Conservation (phyloP, 2,888 invertebrate genomes). For the Nematopogon swammerdamellus region DNA sequence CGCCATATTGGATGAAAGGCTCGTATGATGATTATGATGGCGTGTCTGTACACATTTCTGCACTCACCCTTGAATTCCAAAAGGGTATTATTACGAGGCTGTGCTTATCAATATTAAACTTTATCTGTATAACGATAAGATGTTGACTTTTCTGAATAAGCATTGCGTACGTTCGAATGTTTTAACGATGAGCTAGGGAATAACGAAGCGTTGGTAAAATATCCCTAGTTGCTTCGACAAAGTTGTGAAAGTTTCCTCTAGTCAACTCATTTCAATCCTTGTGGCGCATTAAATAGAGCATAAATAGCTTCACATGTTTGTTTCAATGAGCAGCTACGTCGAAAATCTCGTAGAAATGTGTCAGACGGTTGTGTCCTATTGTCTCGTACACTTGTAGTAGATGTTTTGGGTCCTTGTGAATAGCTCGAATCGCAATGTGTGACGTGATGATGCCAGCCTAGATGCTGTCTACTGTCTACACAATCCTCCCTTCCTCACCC, state of each 20-base stretch:
- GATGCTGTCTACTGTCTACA: too few species aligned
- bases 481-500: too few species aligned
- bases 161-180: too few species aligned
- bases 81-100: background rate
- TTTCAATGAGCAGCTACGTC: too few species aligned
- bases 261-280: background rate
- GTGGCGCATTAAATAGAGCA: too few species aligned
- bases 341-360: background rate
- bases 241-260: background rate
- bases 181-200: background rate
- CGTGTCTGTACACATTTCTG: slow-evolving; percentile 1
- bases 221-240: background rate
- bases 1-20: slow-evolving; percentile 40
- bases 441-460: too few species aligned
- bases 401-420: background rate
- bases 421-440: background rate
- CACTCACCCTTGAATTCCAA: background rate
- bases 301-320: too few species aligned
- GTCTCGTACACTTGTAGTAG: background rate
- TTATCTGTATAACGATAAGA: too few species aligned
- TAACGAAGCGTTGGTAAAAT: background rate
- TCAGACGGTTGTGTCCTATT: background rate
- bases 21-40: slow-evolving; percentile 40
- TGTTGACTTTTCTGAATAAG: too few species aligned
- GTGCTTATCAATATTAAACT: too few species aligned